Evolutionary conservation across 2,797 vertebrate genomes (phyloP).

Genomic region (Trematomus bernacchii): DNA sequence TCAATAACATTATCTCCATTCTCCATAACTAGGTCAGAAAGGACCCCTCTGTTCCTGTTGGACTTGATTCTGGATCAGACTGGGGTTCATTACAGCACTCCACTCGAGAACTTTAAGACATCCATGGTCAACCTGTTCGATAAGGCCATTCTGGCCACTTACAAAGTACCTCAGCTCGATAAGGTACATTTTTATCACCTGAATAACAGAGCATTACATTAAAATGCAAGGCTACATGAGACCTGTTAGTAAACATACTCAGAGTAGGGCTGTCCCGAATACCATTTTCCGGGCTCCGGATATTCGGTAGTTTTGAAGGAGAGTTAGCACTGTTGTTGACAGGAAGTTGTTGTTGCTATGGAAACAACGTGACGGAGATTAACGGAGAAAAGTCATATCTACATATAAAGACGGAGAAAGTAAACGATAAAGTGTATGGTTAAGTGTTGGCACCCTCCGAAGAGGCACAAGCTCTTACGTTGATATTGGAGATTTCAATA

Average conservation of each 20-base stretch:
- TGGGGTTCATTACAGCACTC: constrained; percentile 89
- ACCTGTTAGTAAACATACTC: not conserved
- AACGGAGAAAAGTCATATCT: no score
- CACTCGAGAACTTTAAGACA: constrained; percentile 86
- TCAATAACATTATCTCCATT: constrained; percentile 17
- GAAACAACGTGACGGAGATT: no score
- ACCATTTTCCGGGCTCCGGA: no score
- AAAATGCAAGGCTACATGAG: not conserved
- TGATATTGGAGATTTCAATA: no score
- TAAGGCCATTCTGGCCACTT: constrained; percentile 88
- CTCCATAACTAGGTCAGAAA: constrained; percentile 85
- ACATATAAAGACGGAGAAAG: no score
- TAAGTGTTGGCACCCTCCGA: no score
- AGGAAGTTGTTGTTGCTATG: no score
- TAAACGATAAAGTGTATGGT: no score
- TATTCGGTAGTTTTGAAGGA: no score
- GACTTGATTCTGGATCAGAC: constrained; percentile 88
- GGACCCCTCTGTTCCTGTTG: constrained; percentile 88
- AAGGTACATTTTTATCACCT: constrained; percentile 82
- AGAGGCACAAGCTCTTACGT: no score
- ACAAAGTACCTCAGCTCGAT: constrained; percentile 88
- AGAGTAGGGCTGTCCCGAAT: no score
- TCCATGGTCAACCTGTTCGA: constrained; percentile 87
- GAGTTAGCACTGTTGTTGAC: no score
- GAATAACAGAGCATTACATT: not conserved